Percentiles rank a stretch among this genome's conserved stretches.
phyloP scores from a whole-genome alignment of 2,888 invertebrate species.

The Aphrophora alni region DNA sequence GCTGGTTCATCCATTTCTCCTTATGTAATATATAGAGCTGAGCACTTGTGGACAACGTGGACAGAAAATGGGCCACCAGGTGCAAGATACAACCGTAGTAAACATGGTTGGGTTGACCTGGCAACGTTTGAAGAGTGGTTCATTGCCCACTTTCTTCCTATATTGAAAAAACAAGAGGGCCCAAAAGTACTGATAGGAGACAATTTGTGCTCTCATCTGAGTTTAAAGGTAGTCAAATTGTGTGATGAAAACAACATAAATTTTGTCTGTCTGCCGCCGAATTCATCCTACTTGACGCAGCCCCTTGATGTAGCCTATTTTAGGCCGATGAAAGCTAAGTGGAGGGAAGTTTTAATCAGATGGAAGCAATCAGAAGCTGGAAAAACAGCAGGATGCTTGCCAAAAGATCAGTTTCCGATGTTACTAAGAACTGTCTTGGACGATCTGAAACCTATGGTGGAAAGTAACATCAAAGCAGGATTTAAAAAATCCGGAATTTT shows the following conservation, averaged over 20 bases:
- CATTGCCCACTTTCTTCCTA: too few species aligned
- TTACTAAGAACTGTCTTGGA: constrained; percentile 28
- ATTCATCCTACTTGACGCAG: constrained; percentile 48
- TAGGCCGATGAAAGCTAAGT: too few species aligned
- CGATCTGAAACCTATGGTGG: constrained; percentile 14
- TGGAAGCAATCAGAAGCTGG: too few species aligned
- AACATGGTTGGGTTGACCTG: too few species aligned
- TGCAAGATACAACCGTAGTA: too few species aligned
- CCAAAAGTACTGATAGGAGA: constrained; percentile 44
- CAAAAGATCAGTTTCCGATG: constrained; percentile 38
- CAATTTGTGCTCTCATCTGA: constrained; percentile 43
- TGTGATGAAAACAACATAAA: constrained; percentile 46
- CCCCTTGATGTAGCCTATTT: constrained; percentile 51
- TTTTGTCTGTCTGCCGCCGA: constrained; percentile 50
- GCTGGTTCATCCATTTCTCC: constrained; percentile 55
- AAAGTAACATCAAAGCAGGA: constrained; percentile 24
- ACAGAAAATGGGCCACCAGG: too few species aligned
- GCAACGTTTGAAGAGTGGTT: too few species aligned
- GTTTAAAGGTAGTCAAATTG: constrained; percentile 34
- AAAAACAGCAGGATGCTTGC: constrained; percentile 47
- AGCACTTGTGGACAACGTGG: too few species aligned
- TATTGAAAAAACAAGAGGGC: too few species aligned
- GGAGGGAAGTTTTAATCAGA: too few species aligned
- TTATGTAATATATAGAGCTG: constrained; percentile 58
- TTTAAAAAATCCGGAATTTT: constrained; percentile 22